Conservation (phyloP, 1,140 invertebrate species). For the Branchinecta lynchi region DNA sequence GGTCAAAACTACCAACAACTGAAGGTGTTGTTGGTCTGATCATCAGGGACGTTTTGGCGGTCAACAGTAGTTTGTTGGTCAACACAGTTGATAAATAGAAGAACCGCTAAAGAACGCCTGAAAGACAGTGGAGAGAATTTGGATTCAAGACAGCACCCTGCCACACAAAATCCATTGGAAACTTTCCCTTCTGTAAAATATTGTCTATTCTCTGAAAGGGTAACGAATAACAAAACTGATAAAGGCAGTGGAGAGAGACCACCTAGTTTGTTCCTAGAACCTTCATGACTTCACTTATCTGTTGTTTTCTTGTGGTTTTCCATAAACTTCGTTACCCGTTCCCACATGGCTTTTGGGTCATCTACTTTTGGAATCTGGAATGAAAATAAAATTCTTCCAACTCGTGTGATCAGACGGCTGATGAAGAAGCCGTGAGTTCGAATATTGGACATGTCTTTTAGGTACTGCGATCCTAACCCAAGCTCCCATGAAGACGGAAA, state of each 20-base stretch:
- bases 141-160: not conserved
- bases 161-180: too few relatives aligned
- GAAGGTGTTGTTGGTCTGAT: too few relatives aligned
- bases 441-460: too few relatives aligned
- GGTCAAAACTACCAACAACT: too few relatives aligned
- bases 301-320: not conserved
- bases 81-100: too few relatives aligned
- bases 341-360: not conserved
- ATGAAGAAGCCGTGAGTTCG: too few relatives aligned
- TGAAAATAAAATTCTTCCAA: not conserved
- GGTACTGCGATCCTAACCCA: too few relatives aligned
- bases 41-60: too few relatives aligned
- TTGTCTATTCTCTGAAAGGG: not conserved
- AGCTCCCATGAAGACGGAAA: too few relatives aligned
- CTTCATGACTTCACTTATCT: not conserved
- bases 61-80: too few relatives aligned
- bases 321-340: not conserved
- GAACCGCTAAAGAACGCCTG: not conserved
- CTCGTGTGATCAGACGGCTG: too few relatives aligned
- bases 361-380: slow-evolving; percentile 7
- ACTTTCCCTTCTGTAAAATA: not conserved
- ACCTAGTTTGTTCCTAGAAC: not conserved
- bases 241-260: not conserved
- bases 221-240: not conserved
- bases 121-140: not conserved